Evolutionary conservation across 2,888 invertebrate species (phyloP).

Genomic region (Himalopsyche anomala): DNA sequence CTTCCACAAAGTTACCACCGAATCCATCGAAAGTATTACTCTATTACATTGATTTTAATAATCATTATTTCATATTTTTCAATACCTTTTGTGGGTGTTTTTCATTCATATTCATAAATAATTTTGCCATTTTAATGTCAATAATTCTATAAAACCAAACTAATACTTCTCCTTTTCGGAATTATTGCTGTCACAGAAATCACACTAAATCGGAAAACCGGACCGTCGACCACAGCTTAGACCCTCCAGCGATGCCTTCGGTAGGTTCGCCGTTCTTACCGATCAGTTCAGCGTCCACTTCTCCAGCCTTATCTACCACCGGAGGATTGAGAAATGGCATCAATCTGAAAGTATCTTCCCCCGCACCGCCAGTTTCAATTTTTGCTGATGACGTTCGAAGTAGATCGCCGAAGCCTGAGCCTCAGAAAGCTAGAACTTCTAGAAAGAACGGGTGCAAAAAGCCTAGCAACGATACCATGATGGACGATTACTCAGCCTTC

Average conservation of each 20-base stretch:
- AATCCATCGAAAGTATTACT: too few species aligned
- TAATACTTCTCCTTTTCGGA: neutral
- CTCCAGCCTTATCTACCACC: slow-evolving; percentile 58
- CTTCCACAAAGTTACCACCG: too few species aligned
- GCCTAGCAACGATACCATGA: slow-evolving; percentile 64
- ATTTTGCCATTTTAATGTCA: neutral
- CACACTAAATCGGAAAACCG: slow-evolving; percentile 65
- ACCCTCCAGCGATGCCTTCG: slow-evolving; percentile 41
- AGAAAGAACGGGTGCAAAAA: slow-evolving; percentile 71
- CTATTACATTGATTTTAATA: too few species aligned
- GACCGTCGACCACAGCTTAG: slow-evolving; percentile 64
- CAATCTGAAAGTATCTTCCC: slow-evolving; percentile 42
- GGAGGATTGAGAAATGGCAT: slow-evolving; percentile 58
- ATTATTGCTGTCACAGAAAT: slow-evolving; percentile 61
- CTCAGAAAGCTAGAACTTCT: slow-evolving; percentile 73
- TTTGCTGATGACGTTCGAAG: slow-evolving; percentile 60
- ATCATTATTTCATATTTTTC: too few species aligned
- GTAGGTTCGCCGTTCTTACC: slow-evolving; percentile 63
- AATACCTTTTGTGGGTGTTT: too few species aligned
- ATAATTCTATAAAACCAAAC: neutral
- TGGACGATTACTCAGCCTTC: slow-evolving; percentile 74
- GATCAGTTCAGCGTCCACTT: slow-evolving; percentile 64
- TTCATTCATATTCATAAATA: too few species aligned
- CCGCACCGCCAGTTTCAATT: slow-evolving; percentile 45
- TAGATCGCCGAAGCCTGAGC: slow-evolving; percentile 72